Base-by-base conservation (phyloP, 1,140 invertebrate species). In the Apis dorsata region DNA sequence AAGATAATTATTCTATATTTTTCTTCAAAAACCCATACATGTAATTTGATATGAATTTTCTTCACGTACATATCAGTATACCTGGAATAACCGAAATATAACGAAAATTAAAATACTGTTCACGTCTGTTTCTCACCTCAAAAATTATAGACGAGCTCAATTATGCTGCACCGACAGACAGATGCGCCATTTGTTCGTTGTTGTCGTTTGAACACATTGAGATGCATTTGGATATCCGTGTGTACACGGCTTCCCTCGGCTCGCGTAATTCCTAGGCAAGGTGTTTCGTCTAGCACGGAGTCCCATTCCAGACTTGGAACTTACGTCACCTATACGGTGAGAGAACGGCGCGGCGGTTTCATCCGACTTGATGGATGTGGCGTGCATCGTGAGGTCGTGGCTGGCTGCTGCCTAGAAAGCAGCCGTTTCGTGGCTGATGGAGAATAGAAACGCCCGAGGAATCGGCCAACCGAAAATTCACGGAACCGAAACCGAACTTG, bases 341-440 rank as follows among this genome's bases (percentile, higher is more conserved):
- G 85, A 90, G 82, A 89, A 88, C 81, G 83, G 75, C 69, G 81
- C 81, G 83, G 75, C 69, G 81, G 84, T 87, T 86, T 90, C 88
- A 88, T 88, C 81, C 85, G 68, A 62, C 63, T 88, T 90, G 89
- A 88, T 90, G 84, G 86, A 90, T 90, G 89, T 86, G 72, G 74
- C 87, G 75, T 80, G 80, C 80, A 83, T 85, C 80, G 80, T 72
- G 79, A 60, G 72, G 79, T 89, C 82, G 85, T 57, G 85, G 87
- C 86, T 86, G 82, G 85, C 71, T 88, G 71, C 88, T 75, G 78
- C 65, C 76, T 66, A 72, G 53, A n/a, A 34, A n/a, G 49, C 76
- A 82, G 59, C 81, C 68, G 81, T 78, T 65, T 83, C 80, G 74
- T 63, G 76, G 66, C 81, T 79, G 81, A 79, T 68, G 70, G 75